These are phyloP conservation scores for Amphipoea lucens DNA, from an alignment of 2,888 invertebrate genomes.

Conservation along the genomic window DNA sequence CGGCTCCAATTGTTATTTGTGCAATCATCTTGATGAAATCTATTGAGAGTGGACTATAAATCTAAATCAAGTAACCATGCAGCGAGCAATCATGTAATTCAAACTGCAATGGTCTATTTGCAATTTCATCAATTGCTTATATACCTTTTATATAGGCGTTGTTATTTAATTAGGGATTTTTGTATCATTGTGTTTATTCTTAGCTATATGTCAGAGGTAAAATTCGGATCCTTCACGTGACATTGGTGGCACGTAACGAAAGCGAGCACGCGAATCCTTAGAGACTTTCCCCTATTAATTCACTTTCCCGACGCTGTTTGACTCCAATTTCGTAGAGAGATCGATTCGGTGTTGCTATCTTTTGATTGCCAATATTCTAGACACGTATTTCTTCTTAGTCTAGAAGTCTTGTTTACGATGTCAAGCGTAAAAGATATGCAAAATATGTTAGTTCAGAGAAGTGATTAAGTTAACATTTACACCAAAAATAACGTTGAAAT, in stretches of 20 bases:
- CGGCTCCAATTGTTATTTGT: slow-evolving; percentile 70
- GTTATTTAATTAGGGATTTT: slow-evolving; percentile 77
- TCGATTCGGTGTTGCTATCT: slow-evolving; percentile 53
- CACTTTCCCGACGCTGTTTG: slow-evolving; percentile 83
- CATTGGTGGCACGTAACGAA: slow-evolving; percentile 78
- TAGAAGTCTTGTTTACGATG: slow-evolving; percentile 18
- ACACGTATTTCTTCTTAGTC: slow-evolving; percentile 35
- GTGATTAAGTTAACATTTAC: slow-evolving; percentile 1
- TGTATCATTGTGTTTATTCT: slow-evolving; percentile 18
- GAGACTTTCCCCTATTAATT: slow-evolving; percentile 88
- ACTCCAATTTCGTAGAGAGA: slow-evolving; percentile 61
- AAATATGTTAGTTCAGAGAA: not conserved
- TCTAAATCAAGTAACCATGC: slow-evolving; percentile 86
- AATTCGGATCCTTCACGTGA: slow-evolving; percentile 67
- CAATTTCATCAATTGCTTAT: slow-evolving; percentile 80
- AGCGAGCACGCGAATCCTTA: slow-evolving; percentile 83
- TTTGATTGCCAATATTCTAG: slow-evolving; percentile 50
- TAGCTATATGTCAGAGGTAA: slow-evolving; percentile 28
- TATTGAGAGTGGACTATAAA: slow-evolving; percentile 83
- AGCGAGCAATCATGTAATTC: slow-evolving; percentile 85
- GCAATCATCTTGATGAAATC: slow-evolving; percentile 76
- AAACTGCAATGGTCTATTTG: slow-evolving; percentile 84
- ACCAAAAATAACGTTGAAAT: slow-evolving; percentile 30
- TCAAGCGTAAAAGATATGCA: not conserved
- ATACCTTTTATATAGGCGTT: slow-evolving; percentile 70